Evolutionary conservation across 2,888 invertebrate species (phyloP), one percentile per base, ranked within the genome.

Genomic region (Ophioninae sp.): DNA sequence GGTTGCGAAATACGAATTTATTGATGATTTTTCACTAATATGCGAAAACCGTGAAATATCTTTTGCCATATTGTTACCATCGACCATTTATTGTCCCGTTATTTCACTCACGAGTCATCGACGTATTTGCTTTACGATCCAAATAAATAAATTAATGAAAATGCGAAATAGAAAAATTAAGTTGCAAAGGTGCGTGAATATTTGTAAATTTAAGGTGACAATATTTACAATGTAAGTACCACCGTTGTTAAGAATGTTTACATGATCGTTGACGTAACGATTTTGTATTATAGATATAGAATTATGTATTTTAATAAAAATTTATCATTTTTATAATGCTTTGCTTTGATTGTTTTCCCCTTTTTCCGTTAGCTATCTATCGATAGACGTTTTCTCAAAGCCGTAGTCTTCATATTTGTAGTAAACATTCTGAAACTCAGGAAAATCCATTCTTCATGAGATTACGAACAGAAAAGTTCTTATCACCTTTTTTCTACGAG

Each of bases 291-390:
- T 73, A 44, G 22, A 63, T 51, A 72, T 41, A 61, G 56, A 56
- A 22, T 58, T 67, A 56, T 68, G 58, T 68, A 81, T 84, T 81
- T 81, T 81, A 84, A 84, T 81, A 81, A 84, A 84, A 75, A 65
- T 78, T 79, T 81, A 84, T 78, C 65, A 81, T 81, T 81, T 84
- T 84, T 78, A 81, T 23, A 75, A 75, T 13, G 51, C 3, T 8
- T 20, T n/a, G 17, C 9, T 58, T 51, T 20, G 9, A 20, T 20
- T 37, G 39, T 51, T 64, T 13, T 72, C 20, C n/a, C n/a, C 9
- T 17, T 2, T 23, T 13, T 5, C 10, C 7, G 20, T 13, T 20
- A 13, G 0, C 7, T 6, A 7, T 20, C 10, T 8, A 44, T 9
- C 44, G 17, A 13, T 51, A 51, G 17, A 51, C 17, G 51, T 51